A percentile compares a stretch with the other conserved stretches of the same genome.
phyloP scores from a whole-genome alignment of 2,797 vertebrate genomes.

The Gadopsis marmoratus region DNA sequence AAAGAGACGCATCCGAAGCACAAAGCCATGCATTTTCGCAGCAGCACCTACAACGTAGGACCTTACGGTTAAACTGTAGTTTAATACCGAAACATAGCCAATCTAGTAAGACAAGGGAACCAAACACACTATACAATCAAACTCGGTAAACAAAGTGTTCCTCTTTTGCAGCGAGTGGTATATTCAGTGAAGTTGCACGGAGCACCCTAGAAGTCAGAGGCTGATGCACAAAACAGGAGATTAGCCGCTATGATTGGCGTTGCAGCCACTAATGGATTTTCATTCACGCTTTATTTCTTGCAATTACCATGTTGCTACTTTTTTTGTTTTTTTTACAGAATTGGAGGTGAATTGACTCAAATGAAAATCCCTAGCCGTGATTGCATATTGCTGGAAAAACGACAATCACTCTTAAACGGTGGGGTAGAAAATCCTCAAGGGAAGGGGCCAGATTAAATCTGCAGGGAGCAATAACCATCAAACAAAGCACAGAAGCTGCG shows the following conservation, averaged over 20 bases:
- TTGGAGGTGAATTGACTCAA: constrained; percentile 23
- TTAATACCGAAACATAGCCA: constrained; percentile 60
- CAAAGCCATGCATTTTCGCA: constrained; percentile 79
- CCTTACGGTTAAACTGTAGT: constrained; percentile 47
- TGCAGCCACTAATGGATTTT: neutral
- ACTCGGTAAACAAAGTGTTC: constrained; percentile 62
- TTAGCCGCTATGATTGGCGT: constrained; percentile 21
- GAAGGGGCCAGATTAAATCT: constrained; percentile 10
- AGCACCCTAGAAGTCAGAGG: constrained; percentile 48
- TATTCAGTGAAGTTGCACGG: constrained; percentile 46
- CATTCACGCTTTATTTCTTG: neutral
- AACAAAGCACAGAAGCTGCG: constrained; percentile 37
- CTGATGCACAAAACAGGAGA: constrained; percentile 2
- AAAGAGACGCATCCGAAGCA: constrained; percentile 53
- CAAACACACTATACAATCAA: constrained; percentile 63
- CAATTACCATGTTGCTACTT: constrained; percentile 45
- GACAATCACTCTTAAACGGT: neutral
- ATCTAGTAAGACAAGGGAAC: constrained; percentile 59
- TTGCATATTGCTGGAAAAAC: constrained; percentile 48
- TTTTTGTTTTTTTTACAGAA: constrained; percentile 1
- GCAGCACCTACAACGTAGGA: constrained; percentile 50
- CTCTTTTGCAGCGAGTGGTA: constrained; percentile 59
- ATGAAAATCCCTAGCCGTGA: constrained; percentile 32
- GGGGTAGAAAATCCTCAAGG: neutral
- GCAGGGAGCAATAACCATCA: constrained; percentile 8